Base-by-base conservation (phyloP, 35 echinoderm and acorn worm species). In the Chiridota heheva region DNA sequence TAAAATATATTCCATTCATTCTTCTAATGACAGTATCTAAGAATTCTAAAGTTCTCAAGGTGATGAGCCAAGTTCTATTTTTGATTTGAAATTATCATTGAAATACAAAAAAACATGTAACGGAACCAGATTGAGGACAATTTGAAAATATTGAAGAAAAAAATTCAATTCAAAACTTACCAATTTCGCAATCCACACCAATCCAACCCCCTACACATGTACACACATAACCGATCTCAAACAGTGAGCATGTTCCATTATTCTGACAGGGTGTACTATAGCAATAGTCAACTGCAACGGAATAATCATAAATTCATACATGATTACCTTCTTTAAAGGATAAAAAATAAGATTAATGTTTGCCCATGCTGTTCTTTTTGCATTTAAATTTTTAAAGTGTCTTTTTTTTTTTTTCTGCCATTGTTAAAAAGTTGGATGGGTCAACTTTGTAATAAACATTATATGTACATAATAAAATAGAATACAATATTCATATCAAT, bases 161-260 rank as follows among this genome's bases (percentile, higher is more conserved):
- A 20, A 29, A 25, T 30, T n/a, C 29, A 25, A 2, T 17, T 29
- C 37, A 7, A 18, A 40, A 78, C 65, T 45, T 69, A 92, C 84
- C 84, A 76, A 60, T 73, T 37, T 36, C 70, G 70, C 90, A 92
- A 61, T 92, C 82, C 67, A 49, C 62, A 53, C 89, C 89, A 17
- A 58, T 67, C 44, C 74, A 91, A 47, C 84, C 90, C 24, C 56
- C 35, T 27, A 70, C 41, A 81, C 90, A 92, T 22, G 70, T 48
- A 47, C 90, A 92, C 12, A 72, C 61, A 61, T 92, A 92, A 35
- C 65, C 78, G 20, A 69, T 87, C 78, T 87, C 64, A 42, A 82
- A 44, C 30, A 72, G 72, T 40, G 41, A 53, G 49, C 84, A 92
- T 16, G 69, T 82, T 12, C 76, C 90, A 68, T 85, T 77, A 71